These are phyloP conservation scores for Lepus europaeus DNA, from an alignment of 2,113 vertebrate species.

Conservation along the genomic window DNA sequence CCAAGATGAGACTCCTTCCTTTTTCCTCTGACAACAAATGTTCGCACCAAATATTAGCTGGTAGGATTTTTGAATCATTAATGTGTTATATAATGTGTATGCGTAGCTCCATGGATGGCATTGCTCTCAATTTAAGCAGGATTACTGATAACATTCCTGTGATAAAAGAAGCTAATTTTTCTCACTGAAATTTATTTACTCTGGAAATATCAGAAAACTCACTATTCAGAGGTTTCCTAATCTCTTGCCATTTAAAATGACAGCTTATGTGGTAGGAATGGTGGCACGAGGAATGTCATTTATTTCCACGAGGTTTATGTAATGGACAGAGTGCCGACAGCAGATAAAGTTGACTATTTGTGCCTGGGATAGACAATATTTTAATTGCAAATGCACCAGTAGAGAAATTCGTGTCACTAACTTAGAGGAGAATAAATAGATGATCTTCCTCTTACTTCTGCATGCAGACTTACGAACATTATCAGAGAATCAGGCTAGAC, in stretches of 20 bases:
- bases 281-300: constrained; percentile 71
- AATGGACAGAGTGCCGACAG: constrained; percentile 75
- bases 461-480: constrained; percentile 67
- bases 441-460: constrained; percentile 56
- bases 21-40: constrained; percentile 57
- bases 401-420: constrained; percentile 71
- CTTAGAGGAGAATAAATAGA: constrained; percentile 74
- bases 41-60: constrained; percentile 50
- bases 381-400: constrained; percentile 81
- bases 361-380: constrained; percentile 75
- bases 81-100: constrained; percentile 47
- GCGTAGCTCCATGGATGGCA: background rate
- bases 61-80: constrained; percentile 66
- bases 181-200: constrained; percentile 73
- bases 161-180: constrained; percentile 79
- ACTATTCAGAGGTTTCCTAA: constrained; percentile 75
- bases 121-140: constrained; percentile 72
- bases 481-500: constrained; percentile 54
- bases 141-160: constrained; percentile 71
- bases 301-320: constrained; percentile 77
- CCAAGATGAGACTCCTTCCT: background rate
- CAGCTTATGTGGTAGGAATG: constrained; percentile 73
- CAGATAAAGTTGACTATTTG: constrained; percentile 79
- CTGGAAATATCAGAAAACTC: constrained; percentile 77
- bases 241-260: constrained; percentile 78